Evolutionary conservation across 2,113 vertebrate genomes (phyloP), one percentile per base, ranked within the genome.

Genomic region (Lates calcarifer): DNA sequence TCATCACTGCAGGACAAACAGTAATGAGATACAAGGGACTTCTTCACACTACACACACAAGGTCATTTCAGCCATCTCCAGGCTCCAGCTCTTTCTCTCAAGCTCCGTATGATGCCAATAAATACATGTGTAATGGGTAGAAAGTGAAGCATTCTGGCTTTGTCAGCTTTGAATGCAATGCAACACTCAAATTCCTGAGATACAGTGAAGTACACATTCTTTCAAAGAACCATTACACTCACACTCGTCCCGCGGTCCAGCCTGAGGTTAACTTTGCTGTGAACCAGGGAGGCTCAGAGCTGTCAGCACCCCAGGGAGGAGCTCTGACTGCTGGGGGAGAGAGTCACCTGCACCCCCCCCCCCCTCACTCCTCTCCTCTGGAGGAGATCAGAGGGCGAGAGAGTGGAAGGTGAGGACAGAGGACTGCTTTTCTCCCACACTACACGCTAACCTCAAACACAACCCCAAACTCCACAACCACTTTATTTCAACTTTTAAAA

Each of bases 391-490:
- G 81, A 93, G 85, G 77, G 58, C 45, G 45, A 37, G 63, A 88
- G 82, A 93, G 90, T 91, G 84, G 90, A 89, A 89, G 89, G 93
- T 87, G 93, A 92, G 77, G 92, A 93, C 76, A 91, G 92, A 90
- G 74, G 7, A 17, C 75, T 85, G 71, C 86, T 79, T 84, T 79
- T 85, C 77, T 90, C 85, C 81, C 77, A 84, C 83, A 88, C 79
- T 79, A 3, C 37, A 51, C 20, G 2, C n/a, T 28, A 43, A 73
- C 70, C 67, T 61, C 51, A 62, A 77, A 68, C 74, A 33, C 41
- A 56, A 56, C 61, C 14, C 17, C 8, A 79, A 62, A 65, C 26
- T 43, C 29, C 20, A 55, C 31, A 69, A 55, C 26, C 31, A 57
- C 33, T 56, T 26, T 17, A 65, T 43, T 18, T 39, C 12, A 3